phyloP scores from a whole-genome alignment of 1,140 invertebrate genomes.

The Gryllus bimaculatus region DNA sequence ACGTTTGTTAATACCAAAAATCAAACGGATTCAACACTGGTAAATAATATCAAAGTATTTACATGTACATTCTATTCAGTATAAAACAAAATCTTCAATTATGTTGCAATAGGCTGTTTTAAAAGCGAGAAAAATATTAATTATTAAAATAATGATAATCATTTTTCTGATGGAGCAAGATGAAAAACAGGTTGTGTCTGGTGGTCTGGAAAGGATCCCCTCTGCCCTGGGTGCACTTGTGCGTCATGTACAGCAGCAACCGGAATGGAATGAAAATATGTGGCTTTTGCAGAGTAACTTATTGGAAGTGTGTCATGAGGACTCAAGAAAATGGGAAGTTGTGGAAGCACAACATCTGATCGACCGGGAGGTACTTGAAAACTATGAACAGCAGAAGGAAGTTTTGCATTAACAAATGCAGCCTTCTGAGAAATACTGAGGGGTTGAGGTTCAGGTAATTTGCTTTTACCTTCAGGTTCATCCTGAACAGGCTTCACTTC shows the following conservation, averaged over 20 bases:
- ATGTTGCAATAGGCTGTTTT: neutral
- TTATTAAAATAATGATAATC: neutral
- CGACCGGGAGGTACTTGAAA: neutral
- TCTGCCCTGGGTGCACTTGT: conserved; percentile 25
- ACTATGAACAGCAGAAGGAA: conserved; percentile 1
- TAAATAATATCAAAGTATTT: neutral
- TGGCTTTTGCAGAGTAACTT: conserved; percentile 21
- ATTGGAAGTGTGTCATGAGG: neutral
- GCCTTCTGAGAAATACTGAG: neutral
- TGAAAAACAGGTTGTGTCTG: conserved; percentile 22
- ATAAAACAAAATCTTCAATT: neutral
- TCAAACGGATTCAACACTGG: neutral
- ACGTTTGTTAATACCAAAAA: neutral
- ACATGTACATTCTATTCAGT: neutral
- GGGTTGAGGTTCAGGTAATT: neutral
- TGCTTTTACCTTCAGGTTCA: neutral
- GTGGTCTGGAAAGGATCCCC: conserved; percentile 15
- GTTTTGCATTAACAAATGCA: neutral
- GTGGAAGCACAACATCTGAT: neutral
- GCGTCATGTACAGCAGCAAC: conserved; percentile 28
- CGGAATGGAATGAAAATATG: conserved; percentile 26
- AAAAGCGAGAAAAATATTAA: neutral
- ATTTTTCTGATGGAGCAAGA: neutral
- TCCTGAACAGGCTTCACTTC: conserved; percentile 9
- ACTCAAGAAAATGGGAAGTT: neutral